phyloP scores from a whole-genome alignment of 2,888 invertebrate genomes.

The Shargacucullia verbasci region DNA sequence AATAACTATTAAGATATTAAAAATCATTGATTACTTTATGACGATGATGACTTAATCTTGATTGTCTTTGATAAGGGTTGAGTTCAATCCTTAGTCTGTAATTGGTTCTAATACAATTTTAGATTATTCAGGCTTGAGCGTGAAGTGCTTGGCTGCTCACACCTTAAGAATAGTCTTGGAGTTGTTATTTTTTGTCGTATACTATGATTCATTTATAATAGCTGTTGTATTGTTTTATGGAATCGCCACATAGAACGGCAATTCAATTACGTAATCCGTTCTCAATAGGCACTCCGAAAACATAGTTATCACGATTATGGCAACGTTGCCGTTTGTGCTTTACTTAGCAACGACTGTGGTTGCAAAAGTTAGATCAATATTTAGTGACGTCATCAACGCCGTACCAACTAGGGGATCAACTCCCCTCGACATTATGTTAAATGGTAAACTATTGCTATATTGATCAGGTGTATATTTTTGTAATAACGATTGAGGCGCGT shows the following conservation, averaged over 20 bases:
- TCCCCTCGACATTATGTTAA: constrained; percentile 67
- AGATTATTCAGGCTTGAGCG: too few species aligned
- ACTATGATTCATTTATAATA: too few species aligned
- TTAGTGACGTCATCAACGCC: constrained; percentile 62
- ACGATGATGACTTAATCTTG: constrained; percentile 26
- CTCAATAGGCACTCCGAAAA: constrained; percentile 40
- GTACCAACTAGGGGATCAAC: constrained; percentile 48
- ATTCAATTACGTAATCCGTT: constrained; percentile 41
- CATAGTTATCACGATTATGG: constrained; percentile 23
- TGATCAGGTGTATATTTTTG: neutral
- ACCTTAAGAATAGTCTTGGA: too few species aligned
- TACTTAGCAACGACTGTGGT: constrained; percentile 60
- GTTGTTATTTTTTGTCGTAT: too few species aligned
- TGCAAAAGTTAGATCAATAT: constrained; percentile 75
- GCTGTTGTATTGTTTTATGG: constrained; percentile 53
- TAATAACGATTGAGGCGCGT: neutral
- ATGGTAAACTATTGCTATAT: constrained; percentile 40
- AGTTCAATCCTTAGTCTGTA: constrained; percentile 14
- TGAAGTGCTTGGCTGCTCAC: too few species aligned
- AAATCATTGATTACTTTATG: constrained; percentile 34
- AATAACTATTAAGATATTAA: constrained; percentile 34
- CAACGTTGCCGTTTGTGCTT: constrained; percentile 26
- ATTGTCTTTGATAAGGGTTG: constrained; percentile 40
- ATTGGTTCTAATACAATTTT: too few species aligned
- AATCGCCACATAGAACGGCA: constrained; percentile 44